A percentile compares a stretch with the other conserved stretches of the same genome.
Conservation (phyloP, 35 echinoderm and acorn worm species). For the Apostichopus californicus region DNA sequence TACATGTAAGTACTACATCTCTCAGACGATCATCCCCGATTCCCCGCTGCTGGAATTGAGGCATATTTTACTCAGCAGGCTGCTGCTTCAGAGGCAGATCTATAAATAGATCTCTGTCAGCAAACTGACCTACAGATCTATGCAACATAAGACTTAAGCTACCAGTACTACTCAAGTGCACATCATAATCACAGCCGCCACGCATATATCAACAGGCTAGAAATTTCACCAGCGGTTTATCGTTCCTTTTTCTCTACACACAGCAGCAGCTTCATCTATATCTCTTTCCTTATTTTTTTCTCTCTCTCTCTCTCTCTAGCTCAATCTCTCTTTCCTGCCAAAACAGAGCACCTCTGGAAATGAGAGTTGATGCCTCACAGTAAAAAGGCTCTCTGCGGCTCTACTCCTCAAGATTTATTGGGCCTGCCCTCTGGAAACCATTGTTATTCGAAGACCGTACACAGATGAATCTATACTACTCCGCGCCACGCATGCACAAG, state of each 20-base stretch:
- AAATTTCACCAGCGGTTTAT: background rate
- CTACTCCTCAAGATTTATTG: background rate
- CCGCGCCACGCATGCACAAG: too few species aligned
- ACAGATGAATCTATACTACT: background rate
- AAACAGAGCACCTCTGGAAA: background rate
- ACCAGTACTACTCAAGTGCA: background rate
- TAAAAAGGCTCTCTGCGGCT: background rate
- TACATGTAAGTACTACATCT: too few species aligned
- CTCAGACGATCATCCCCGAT: too few species aligned
- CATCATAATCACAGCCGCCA: background rate
- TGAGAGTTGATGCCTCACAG: background rate
- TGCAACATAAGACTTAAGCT: background rate
- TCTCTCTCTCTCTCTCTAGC: background rate
- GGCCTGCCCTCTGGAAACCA: background rate
- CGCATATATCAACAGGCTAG: background rate
- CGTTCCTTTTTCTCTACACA: background rate
- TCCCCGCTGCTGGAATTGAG: background rate
- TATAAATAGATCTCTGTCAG: background rate
- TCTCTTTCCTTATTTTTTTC: background rate
- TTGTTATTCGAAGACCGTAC: background rate
- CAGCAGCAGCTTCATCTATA: background rate
- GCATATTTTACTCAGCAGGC: constrained; percentile 3
- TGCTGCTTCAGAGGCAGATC: background rate
- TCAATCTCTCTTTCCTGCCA: background rate
- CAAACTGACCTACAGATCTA: background rate